A percentile compares a stretch with the other conserved stretches of the same genome.
Evolutionary conservation across 2,797 vertebrate genomes (phyloP).

Genomic region (Acridotheres tristis): DNA sequence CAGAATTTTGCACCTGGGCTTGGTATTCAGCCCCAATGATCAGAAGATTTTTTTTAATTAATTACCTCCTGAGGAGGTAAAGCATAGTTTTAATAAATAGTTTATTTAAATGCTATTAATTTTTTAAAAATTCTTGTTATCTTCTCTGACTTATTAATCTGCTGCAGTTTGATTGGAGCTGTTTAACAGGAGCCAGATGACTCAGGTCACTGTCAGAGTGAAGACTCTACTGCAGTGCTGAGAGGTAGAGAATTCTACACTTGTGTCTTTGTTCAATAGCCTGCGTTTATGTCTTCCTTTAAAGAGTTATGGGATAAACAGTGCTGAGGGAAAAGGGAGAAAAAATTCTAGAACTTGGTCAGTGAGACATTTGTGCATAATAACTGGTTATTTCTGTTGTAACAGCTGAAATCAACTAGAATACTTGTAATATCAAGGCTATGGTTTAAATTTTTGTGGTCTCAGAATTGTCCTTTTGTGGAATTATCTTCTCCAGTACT

Average conservation of each 20-base stretch:
- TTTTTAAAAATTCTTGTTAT: neutral
- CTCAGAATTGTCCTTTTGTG: constrained; percentile 10
- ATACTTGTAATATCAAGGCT: constrained; percentile 30
- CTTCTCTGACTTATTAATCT: neutral
- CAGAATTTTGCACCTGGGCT: neutral
- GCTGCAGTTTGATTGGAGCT: neutral
- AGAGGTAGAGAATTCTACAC: neutral
- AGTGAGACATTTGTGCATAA: neutral
- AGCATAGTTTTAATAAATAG: neutral
- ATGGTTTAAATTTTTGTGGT: constrained; percentile 48
- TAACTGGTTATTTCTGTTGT: constrained; percentile 31
- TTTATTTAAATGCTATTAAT: neutral
- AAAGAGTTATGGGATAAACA: neutral
- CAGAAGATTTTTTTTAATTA: neutral
- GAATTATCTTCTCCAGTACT: neutral
- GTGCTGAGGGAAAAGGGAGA: neutral
- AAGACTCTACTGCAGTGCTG: neutral
- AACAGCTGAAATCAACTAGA: constrained; percentile 56
- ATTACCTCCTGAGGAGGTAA: neutral
- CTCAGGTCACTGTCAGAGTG: neutral
- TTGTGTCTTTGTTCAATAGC: neutral
- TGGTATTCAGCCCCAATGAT: neutral
- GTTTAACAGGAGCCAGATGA: neutral
- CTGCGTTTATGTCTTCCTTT: neutral
- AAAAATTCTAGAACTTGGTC: neutral